These are phyloP conservation scores for Bombus pyrosoma DNA, from an alignment of 1,140 invertebrate species.

Conservation along the genomic window DNA sequence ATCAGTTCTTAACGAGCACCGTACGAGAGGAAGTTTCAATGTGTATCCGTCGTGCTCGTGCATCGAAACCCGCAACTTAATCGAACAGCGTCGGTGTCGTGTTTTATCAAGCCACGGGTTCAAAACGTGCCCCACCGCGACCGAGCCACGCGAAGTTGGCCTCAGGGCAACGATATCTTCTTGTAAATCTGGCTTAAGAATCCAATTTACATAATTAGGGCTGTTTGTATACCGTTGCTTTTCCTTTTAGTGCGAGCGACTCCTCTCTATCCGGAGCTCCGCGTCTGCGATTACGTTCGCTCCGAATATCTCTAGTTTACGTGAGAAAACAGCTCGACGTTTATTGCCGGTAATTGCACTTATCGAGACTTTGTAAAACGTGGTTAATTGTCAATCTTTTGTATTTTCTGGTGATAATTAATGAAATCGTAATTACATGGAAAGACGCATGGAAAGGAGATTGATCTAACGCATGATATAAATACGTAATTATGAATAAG, in stretches of 20 bases:
- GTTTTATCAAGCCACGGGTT: conserved; percentile 39
- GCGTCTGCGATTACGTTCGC: conserved; percentile 32
- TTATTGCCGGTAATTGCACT: conserved; percentile 29
- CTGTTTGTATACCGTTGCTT: conserved; percentile 60
- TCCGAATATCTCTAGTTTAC: conserved; percentile 39
- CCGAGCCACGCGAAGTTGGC: conserved; percentile 55
- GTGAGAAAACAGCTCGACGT: conserved; percentile 31
- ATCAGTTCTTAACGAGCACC: neutral
- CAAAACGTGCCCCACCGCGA: conserved; percentile 52
- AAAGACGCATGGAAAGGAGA: neutral
- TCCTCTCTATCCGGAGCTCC: conserved; percentile 33
- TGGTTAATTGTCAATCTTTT: neutral
- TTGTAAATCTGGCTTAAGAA: conserved; percentile 65
- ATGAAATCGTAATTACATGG: neutral
- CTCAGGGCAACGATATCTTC: conserved; percentile 58
- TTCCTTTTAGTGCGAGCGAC: conserved; percentile 50
- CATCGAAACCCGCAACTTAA: conserved; percentile 12
- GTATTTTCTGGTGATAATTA: neutral
- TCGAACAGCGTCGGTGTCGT: conserved; percentile 17
- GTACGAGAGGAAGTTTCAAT: neutral
- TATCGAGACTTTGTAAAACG: neutral
- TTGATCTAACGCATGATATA: neutral
- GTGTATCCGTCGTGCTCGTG: neutral
- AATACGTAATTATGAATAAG: neutral
- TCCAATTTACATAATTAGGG: conserved; percentile 70